Percentiles rank a stretch among this genome's conserved stretches.
phyloP scores from a whole-genome alignment of 2,888 invertebrate species.

The Dasypolia templi region DNA sequence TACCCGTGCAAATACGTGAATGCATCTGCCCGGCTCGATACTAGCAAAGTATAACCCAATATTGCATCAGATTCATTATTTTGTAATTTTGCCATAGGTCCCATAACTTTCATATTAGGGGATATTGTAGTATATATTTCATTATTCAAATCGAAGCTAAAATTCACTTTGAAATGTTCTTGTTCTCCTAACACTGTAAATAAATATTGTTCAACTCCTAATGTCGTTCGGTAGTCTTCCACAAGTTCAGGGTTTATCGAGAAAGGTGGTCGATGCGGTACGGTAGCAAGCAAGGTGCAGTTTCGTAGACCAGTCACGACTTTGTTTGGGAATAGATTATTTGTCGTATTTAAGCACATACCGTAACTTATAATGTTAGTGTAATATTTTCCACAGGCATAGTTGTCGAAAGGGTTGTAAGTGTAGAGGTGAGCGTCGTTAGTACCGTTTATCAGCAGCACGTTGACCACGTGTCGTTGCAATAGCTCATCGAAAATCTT shows the following conservation, averaged over 20 bases:
- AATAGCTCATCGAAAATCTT: constrained; percentile 74
- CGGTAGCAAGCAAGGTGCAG: constrained; percentile 73
- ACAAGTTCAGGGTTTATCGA: constrained; percentile 43
- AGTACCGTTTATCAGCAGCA: constrained; percentile 72
- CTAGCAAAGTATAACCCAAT: constrained; percentile 42
- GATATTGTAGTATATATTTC: constrained; percentile 2
- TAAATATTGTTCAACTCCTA: constrained; percentile 58
- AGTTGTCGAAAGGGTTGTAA: constrained; percentile 80
- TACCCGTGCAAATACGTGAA: constrained; percentile 55
- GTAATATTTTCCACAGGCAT: constrained; percentile 78
- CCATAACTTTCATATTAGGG: constrained; percentile 35
- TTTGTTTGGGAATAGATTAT: constrained; percentile 71
- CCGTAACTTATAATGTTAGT: constrained; percentile 72
- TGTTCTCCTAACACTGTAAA: constrained; percentile 49
- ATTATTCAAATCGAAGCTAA: constrained; percentile 23
- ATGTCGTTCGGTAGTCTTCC: neutral
- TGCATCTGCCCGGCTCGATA: constrained; percentile 19
- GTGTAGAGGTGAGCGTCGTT: constrained; percentile 72
- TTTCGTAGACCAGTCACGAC: constrained; percentile 71
- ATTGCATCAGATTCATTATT: constrained; percentile 51
- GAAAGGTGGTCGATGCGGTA: constrained; percentile 57
- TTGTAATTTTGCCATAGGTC: constrained; percentile 34
- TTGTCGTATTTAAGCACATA: constrained; percentile 67
- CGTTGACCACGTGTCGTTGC: constrained; percentile 68
- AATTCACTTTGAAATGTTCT: constrained; percentile 54